Conservation (phyloP, 2,113 vertebrate species). For the Labeo catla region DNA sequence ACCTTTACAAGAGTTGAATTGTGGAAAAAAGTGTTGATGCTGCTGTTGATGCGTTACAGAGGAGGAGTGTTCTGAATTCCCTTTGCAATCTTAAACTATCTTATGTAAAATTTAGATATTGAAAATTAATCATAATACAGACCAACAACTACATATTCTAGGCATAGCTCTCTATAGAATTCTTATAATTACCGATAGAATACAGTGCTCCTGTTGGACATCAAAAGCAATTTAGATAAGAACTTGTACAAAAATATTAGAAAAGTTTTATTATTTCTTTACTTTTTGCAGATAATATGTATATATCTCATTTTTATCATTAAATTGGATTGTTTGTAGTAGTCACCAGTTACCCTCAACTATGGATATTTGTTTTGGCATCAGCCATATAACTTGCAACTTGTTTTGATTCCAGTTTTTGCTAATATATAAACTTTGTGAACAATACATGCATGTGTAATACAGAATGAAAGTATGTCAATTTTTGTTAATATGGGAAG, state of each 20-base stretch:
- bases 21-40: background rate
- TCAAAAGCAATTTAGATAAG: too few species aligned
- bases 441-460: too few species aligned
- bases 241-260: too few species aligned
- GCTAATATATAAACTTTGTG: too few species aligned
- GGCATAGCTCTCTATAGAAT: background rate
- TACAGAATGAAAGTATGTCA: background rate
- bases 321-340: background rate
- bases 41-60: background rate
- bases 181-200: background rate
- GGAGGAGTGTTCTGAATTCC: background rate
- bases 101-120: too few species aligned
- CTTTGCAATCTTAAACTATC: background rate
- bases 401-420: background rate
- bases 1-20: background rate
- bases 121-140: too few species aligned
- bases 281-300: background rate
- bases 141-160: background rate
- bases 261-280: too few species aligned
- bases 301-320: background rate
- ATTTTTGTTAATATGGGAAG: background rate
- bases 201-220: background rate
- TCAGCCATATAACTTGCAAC: background rate
- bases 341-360: background rate
- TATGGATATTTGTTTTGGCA: background rate